Percentiles rank a stretch among this genome's conserved stretches.
phyloP scores from a whole-genome alignment of 2,113 vertebrate genomes.

The Crotophaga sulcirostris region DNA sequence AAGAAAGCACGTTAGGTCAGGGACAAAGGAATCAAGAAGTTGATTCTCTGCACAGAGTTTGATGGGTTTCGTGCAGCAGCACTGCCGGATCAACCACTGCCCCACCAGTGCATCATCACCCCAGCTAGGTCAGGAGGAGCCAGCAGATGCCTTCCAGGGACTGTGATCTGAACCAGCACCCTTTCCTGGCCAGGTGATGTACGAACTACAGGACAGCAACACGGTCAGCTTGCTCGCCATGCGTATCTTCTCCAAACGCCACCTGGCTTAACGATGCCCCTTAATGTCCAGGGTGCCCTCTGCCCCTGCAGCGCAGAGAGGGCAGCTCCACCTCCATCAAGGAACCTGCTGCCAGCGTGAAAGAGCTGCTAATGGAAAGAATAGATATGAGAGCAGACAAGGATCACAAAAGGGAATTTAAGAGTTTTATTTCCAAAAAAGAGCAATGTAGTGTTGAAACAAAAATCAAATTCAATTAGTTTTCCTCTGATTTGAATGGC shows the following conservation, averaged over 20 bases:
- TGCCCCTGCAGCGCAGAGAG: background rate
- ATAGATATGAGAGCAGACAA: background rate
- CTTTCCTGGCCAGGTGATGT: background rate
- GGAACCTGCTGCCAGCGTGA: background rate
- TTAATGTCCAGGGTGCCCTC: background rate
- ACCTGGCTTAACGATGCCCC: background rate
- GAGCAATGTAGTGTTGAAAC: background rate
- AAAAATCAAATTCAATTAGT: conserved; percentile 62
- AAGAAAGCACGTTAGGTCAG: background rate
- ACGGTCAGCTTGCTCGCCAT: background rate
- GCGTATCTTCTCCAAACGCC: background rate
- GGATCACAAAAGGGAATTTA: conserved; percentile 53
- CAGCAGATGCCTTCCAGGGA: background rate
- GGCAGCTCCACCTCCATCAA: background rate
- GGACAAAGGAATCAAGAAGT: background rate
- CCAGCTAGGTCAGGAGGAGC: background rate
- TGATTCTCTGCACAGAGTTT: background rate
- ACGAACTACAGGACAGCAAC: background rate
- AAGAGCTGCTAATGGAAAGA: background rate
- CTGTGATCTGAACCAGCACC: background rate
- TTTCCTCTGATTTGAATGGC: conserved; percentile 15
- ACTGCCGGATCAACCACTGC: background rate
- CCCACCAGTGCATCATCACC: background rate
- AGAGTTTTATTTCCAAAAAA: conserved; percentile 51
- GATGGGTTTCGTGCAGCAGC: background rate